Conservation (phyloP, 2,888 invertebrate genomes). For the Gastrophysa polygoni region DNA sequence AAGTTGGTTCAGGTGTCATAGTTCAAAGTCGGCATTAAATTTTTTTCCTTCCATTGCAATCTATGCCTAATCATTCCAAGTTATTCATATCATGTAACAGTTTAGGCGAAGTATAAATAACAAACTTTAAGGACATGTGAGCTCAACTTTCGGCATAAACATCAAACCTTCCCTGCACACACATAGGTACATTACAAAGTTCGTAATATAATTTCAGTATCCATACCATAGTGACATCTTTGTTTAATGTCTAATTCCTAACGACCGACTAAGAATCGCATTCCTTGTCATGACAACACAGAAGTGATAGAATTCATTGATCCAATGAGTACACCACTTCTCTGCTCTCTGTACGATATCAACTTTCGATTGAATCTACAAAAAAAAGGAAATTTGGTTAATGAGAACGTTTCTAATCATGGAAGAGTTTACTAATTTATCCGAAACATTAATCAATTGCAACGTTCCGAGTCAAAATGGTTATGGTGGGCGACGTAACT, state of each 20-base stretch:
- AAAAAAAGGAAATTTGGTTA: not conserved
- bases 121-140: constrained; percentile 36
- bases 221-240: constrained; percentile 23
- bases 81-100: constrained; percentile 43
- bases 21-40: constrained; percentile 16
- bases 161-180: constrained; percentile 34
- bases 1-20: constrained; percentile 32
- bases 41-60: constrained; percentile 23
- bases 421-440: too few relatives aligned
- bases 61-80: constrained; percentile 30
- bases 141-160: constrained; percentile 36
- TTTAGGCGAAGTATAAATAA: constrained; percentile 39
- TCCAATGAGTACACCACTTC: too few relatives aligned
- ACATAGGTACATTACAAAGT: constrained; percentile 37
- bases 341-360: too few relatives aligned
- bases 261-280: not conserved
- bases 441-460: not conserved
- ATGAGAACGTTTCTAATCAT: not conserved
- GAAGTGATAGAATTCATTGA: too few relatives aligned
- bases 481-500: not conserved
- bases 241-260: constrained; percentile 20
- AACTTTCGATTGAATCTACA: not conserved
- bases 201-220: constrained; percentile 25
- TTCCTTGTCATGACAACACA: not conserved
- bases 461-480: not conserved